Base-by-base conservation (phyloP, 2,888 invertebrate genomes). In the Phyllotreta cruciferae region DNA sequence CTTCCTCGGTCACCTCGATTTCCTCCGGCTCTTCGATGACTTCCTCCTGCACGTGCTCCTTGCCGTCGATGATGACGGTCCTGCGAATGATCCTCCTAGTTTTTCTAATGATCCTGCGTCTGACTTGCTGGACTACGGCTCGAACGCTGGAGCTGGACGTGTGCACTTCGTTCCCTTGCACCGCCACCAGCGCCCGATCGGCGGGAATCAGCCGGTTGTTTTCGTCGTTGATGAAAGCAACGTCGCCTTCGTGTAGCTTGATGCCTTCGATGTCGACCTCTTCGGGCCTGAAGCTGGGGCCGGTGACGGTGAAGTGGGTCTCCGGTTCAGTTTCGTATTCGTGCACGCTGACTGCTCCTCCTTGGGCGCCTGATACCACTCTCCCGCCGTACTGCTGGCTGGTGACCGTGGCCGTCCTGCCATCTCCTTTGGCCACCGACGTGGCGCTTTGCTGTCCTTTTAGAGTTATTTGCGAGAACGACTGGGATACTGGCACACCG, bases 11-110 rank as follows among this genome's bases (percentile, higher is more conserved):
- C 7, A 90, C 83, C 80, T 91, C 90, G 3, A 90, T 82, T 77
- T 89, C 88, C 74, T 91, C 93, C 0, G 94, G 94, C 78, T 93
- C 93, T 75, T 94, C 94, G 45, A 93, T 84, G 0, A 93, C 81
- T 82, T 94, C 93, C 80, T 94, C 94, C 6, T 89, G 89, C 0
- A 92, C 86, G 65, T 90, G 90, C 81, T 94, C 94, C 80, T 92
- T 90, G 0, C 94, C 94, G 77, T 94, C 90, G 62, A 93, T 87
- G 4, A 93, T 88, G 0, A 90, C 89, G 1, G 91, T 86, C 69
- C 89, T 87, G 57, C 91, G 86, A 56, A 94, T 90, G 11, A 93
- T 90, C 67, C 90, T 87, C 50, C 90, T 84, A 10, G 89, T 89
- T 71, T 89, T 91, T 64, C 88, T 85, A 3, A 92, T 88, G n/a